These are phyloP conservation scores for Exaiptasia diaphana DNA, from an alignment of 64 coral and sea anemone species.

Conservation along the genomic window DNA sequence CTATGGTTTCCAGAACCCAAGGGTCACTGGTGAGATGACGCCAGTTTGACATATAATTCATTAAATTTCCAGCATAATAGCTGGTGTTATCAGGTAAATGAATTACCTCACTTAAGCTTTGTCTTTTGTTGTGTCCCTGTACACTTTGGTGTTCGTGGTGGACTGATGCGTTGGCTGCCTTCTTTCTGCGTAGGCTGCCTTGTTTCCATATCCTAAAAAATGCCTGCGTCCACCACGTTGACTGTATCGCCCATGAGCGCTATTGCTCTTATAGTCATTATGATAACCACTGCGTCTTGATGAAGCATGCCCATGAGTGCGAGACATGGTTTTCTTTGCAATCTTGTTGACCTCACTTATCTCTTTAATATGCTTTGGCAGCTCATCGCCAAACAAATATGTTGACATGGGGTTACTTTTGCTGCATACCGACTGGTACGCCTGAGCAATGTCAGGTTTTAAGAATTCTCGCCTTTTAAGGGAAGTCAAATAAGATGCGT, in stretches of 20 bases:
- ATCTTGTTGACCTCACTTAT: conserved; percentile 83
- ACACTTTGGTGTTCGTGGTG: not conserved
- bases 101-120: conserved; percentile 24
- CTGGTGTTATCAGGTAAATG: not conserved
- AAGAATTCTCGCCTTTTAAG: conserved; percentile 38
- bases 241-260: not conserved
- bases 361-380: conserved; percentile 67
- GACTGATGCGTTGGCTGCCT: not conserved
- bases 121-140: conserved; percentile 29
- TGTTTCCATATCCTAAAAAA: conserved; percentile 64
- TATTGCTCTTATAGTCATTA: conserved; percentile 14
- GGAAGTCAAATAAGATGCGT: conserved; percentile 51
- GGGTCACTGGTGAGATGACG: conserved; percentile 67
- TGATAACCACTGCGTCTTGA: not conserved
- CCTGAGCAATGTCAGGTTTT: conserved; percentile 45
- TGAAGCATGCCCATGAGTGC: not conserved
- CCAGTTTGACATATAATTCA: conserved; percentile 49
- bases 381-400: conserved; percentile 57
- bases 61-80: conserved; percentile 39
- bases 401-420: conserved; percentile 45
- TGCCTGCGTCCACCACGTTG: conserved; percentile 11
- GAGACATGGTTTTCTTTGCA: conserved; percentile 1
- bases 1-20: conserved; percentile 62
- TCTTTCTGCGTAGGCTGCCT: not conserved
- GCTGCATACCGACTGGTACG: conserved; percentile 45